These are phyloP conservation scores for mouse (Mus musculus) DNA, from an alignment of 2,113 vertebrate genomes.

Conservation along the genomic window GRCm39 chr4:86236501-86237000, in stretches of 20 bases:
- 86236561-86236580: neutral
- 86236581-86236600: neutral
- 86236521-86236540: constrained; percentile 30
- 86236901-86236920: neutral
- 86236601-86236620: constrained; percentile 12
- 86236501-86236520: neutral
- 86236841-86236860: neutral
- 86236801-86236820: neutral
- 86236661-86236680: neutral
- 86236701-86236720: neutral
- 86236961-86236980: too few relatives aligned
- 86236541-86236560: constrained; percentile 7
- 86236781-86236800: neutral
- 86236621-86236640: constrained; percentile 9
- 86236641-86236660: neutral
- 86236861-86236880: neutral
- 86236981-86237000: too few relatives aligned
- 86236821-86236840: neutral
- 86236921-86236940: neutral
- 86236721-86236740: neutral
- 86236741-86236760: neutral
- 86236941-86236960: too few relatives aligned
- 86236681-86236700: neutral
- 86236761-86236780: neutral
- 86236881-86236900: neutral